Evolutionary conservation across 2,797 vertebrate genomes (phyloP).

Genomic region (Myotis myotis): DNA sequence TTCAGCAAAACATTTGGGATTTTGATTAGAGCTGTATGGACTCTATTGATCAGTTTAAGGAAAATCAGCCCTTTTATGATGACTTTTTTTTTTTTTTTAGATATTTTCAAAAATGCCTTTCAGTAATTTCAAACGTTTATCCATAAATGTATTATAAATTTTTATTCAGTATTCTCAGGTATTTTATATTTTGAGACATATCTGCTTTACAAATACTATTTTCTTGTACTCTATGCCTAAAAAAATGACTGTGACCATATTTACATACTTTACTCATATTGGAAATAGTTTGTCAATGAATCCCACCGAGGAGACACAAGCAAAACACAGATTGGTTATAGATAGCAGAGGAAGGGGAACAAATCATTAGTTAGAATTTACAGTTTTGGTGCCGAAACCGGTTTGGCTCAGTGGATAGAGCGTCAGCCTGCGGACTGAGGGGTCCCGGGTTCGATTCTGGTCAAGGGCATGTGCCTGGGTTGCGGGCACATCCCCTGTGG

Average conservation of each 20-base stretch:
- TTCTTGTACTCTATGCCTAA: slow-evolving; percentile 77
- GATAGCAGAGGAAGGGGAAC: slow-evolving; percentile 49
- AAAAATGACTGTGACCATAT: slow-evolving; percentile 61
- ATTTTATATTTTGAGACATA: neutral
- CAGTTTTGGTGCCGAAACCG: slow-evolving; percentile 65
- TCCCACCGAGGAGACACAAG: slow-evolving; percentile 33
- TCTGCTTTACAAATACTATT: slow-evolving; percentile 75
- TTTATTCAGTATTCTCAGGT: neutral
- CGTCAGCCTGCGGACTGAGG: no score
- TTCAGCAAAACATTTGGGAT: neutral
- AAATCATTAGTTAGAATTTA: slow-evolving; percentile 6
- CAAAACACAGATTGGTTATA: slow-evolving; percentile 49
- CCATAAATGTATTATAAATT: neutral
- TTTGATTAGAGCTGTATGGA: neutral
- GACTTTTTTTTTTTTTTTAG: neutral
- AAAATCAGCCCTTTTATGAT: neutral
- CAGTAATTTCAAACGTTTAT: neutral
- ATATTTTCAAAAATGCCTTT: neutral
- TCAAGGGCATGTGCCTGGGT: no score
- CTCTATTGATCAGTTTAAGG: neutral
- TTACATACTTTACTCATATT: slow-evolving; percentile 37
- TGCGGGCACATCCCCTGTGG: no score
- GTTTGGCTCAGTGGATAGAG: no score
- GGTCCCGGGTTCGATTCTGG: no score
- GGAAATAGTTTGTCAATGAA: slow-evolving; percentile 44